Percentiles rank a stretch among this genome's conserved stretches.
Evolutionary conservation across 2,113 vertebrate species (phyloP).

Genomic region (Chaetops frenatus): DNA sequence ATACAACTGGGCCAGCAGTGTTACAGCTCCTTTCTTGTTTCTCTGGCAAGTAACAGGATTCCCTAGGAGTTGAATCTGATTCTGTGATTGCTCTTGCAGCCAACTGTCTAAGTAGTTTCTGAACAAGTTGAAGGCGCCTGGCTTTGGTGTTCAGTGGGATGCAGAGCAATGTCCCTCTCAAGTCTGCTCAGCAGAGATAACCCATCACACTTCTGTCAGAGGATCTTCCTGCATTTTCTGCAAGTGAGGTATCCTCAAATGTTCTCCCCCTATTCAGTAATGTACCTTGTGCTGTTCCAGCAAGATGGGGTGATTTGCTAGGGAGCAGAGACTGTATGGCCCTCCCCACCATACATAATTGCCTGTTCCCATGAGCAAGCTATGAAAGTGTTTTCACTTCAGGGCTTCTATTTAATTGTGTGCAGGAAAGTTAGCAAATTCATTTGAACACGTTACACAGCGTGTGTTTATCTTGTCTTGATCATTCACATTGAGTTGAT

Average conservation of each 20-base stretch:
- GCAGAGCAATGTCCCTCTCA: not conserved
- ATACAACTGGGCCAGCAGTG: not conserved
- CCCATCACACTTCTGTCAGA: not conserved
- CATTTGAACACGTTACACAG: fast-evolving
- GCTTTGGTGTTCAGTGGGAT: not conserved
- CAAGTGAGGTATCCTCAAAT: not conserved
- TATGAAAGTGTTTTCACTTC: not conserved
- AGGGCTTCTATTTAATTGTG: not conserved
- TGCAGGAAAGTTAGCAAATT: not conserved
- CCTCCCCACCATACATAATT: not conserved
- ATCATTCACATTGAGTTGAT: not conserved
- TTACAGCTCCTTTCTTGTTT: not conserved
- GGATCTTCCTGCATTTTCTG: not conserved
- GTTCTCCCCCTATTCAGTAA: not conserved
- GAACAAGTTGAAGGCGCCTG: not conserved
- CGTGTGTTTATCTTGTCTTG: not conserved
- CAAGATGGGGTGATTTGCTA: not conserved
- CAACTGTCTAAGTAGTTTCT: not conserved
- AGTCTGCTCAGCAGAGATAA: not conserved
- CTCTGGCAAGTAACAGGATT: not conserved
- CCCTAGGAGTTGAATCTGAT: not conserved
- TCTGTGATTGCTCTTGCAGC: not conserved
- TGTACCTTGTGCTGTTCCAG: not conserved
- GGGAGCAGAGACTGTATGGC: fast-evolving
- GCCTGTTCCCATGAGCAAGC: not conserved